A percentile compares a stretch with the other conserved stretches of the same genome.
Evolutionary conservation across 2,113 vertebrate species (phyloP).

Genomic region (Aleadryas rufinucha): DNA sequence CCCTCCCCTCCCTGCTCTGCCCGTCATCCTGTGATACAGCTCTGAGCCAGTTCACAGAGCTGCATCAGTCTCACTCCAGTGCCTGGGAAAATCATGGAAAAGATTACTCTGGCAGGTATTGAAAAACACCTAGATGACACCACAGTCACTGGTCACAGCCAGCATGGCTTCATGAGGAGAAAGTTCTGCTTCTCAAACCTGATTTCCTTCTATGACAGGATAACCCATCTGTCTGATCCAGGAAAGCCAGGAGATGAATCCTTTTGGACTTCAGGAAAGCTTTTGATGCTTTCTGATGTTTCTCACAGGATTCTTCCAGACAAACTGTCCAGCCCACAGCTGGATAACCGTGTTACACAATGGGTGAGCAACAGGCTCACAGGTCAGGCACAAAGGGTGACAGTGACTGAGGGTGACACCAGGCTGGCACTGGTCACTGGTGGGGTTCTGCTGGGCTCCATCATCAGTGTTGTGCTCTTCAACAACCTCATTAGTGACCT

Average conservation of each 20-base stretch:
- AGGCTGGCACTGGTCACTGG: not conserved
- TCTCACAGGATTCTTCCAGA: not conserved
- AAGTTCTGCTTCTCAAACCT: not conserved
- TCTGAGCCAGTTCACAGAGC: not conserved
- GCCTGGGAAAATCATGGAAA: not conserved
- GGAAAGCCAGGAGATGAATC: not conserved
- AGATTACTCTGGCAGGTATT: not conserved
- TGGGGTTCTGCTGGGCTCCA: not conserved
- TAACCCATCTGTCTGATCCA: not conserved
- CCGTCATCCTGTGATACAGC: rapidly evolving
- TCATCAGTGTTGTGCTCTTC: rapidly evolving
- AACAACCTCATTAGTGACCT: not conserved
- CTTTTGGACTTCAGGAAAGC: not conserved
- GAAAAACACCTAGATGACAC: not conserved
- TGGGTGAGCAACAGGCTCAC: not conserved
- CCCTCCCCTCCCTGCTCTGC: not conserved
- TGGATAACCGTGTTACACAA: rapidly evolving
- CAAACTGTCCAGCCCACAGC: not conserved
- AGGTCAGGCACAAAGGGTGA: rapidly evolving
- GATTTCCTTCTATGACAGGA: not conserved
- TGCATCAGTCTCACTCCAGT: not conserved
- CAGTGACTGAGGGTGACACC: not conserved
- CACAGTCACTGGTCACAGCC: not conserved
- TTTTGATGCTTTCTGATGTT: not conserved
- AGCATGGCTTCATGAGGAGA: not conserved